phyloP scores from a whole-genome alignment of 2,797 vertebrate genomes.

The Rhabdophis nuchalis region DNA sequence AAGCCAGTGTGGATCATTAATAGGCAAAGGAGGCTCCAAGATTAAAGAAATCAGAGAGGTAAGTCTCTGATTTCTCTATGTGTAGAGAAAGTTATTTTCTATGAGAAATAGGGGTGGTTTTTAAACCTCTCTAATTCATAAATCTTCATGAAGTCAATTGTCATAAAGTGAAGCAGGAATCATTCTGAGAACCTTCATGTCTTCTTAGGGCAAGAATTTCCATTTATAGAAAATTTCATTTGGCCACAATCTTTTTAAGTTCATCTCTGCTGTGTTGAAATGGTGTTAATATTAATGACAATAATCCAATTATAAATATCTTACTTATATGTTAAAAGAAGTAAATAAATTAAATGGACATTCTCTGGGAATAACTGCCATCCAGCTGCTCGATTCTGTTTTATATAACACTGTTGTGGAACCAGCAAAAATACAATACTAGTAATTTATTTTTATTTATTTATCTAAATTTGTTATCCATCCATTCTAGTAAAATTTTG shows the following conservation, averaged over 20 bases:
- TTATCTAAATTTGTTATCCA: background rate
- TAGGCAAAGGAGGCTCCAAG: conserved; percentile 94
- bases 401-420: background rate
- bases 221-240: background rate
- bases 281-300: background rate
- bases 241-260: background rate
- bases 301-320: background rate
- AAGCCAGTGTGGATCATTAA: conserved; percentile 92
- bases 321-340: background rate
- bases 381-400: background rate
- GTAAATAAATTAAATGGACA: background rate
- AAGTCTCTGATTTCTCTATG: conserved; percentile 13
- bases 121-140: background rate
- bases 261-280: background rate
- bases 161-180: fast-evolving
- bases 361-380: background rate
- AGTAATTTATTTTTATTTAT: background rate
- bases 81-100: fast-evolving
- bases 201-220: background rate
- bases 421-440: background rate
- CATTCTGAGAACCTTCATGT: background rate
- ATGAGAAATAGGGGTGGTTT: background rate
- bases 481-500: background rate
- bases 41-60: conserved; percentile 98
- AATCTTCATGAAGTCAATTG: background rate